Evolutionary conservation across 2,113 vertebrate genomes (phyloP), one percentile per base, ranked within the genome.

Genomic region (Carassius gibelio): DNA sequence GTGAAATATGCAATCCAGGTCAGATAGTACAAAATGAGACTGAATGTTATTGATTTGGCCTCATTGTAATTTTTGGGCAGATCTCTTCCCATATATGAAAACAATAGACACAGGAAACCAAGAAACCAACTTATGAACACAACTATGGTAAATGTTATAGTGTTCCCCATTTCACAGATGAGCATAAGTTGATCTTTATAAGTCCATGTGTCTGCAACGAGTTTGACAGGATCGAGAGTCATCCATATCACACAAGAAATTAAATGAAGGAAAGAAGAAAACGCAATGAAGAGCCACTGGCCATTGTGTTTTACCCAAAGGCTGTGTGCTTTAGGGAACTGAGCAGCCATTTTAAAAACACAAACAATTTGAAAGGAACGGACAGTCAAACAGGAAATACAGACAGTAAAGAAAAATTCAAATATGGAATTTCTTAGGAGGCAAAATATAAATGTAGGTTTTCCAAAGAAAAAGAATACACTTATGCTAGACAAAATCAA

Each of bases 41-140:
- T 94, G 89, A 96, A 96, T 0, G 97, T 96, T 84, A 97, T 95
- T 21, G 94, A 93, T 91, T 97, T 97, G 86, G 97, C 96, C 86
- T 97, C 97, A 0, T 94, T 97, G 90, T 98, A 97, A 88, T 96
- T 96, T 87, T 96, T 96, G 0, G 97, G 97, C 7, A 98, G 95
- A 78, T 96, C 96, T 71, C 95, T 97, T 55, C 96, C 96, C 92
- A 94, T 92, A 90, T 97, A 97, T 85, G 96, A 96, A 88, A 96
- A 96, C 68, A 82, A 74, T 17, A 97, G 97, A 89, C 96, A 95
- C 34, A 94, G 80, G 38, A 36, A 26, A 1, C 92, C 89, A 26
- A 98, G 90, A 10, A 89, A 79, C 3, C 76, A 21, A 2, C 92
- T 90, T 76, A 94, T 93, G 75, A 81, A 0, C 0, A 85, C 7